A percentile compares a stretch with the other conserved stretches of the same genome.
phyloP scores from a whole-genome alignment of 2,113 vertebrate genomes.

The Sigmodon hispidus region DNA sequence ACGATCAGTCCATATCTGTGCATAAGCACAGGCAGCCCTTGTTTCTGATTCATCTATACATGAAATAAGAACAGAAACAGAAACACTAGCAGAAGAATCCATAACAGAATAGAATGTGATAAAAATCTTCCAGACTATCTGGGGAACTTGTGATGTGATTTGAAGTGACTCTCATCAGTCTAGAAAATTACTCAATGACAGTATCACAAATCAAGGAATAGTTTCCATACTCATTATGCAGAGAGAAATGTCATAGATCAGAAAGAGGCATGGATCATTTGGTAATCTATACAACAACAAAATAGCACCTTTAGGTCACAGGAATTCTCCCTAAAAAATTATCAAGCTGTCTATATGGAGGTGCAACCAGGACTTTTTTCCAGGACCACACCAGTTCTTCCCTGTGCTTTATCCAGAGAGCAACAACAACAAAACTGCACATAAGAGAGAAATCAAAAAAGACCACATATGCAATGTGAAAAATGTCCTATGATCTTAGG shows the following conservation, averaged over 20 bases:
- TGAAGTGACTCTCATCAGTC: neutral
- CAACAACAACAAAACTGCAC: neutral
- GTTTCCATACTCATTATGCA: neutral
- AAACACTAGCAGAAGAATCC: neutral
- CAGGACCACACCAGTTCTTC: neutral
- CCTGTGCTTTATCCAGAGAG: neutral
- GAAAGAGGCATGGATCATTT: neutral
- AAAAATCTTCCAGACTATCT: neutral
- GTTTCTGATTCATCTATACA: slow-evolving; percentile 34
- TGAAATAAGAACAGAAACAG: neutral
- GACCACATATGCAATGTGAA: neutral
- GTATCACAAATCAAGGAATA: too few relatives aligned
- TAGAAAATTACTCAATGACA: neutral
- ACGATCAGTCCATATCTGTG: neutral
- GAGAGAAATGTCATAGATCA: neutral
- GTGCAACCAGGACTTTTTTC: neutral
- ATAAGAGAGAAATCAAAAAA: neutral
- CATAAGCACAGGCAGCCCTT: neutral
- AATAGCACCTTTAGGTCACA: neutral
- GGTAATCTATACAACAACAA: neutral
- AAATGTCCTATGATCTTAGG: neutral
- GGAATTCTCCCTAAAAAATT: neutral
- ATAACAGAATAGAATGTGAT: neutral
- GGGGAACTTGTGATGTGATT: neutral
- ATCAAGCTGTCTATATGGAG: neutral